Base-by-base conservation (phyloP, 2,888 invertebrate genomes). In the Lamproptera curius region DNA sequence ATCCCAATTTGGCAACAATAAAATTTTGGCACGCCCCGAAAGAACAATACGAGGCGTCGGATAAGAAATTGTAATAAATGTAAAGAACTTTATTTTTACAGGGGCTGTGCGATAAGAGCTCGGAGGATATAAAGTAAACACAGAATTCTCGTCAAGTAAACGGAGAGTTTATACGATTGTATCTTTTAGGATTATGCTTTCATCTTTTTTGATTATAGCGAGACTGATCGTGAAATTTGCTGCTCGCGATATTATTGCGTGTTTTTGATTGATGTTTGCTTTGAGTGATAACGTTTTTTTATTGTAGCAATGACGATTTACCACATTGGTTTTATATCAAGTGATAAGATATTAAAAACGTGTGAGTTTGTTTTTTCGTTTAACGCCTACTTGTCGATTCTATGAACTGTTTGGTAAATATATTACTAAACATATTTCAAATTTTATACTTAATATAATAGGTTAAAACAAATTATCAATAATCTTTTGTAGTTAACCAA, bases 61-160 rank as follows among this genome's bases (percentile, higher is more conserved):
- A 65, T 64, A 62, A 70, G 62, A 64, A 68, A 58, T 61, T 61
- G 63, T 66, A 65, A 70, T 67, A 68, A 72, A 70, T 65, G 62
- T 66, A 63, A 64, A 66, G 61, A 58, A 60, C 61, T 61, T 62
- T 58, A 67, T 65, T 69, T 70, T 70, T 63, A 63, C 59, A 66
- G 70, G 58, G 55, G 56, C 58, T 56, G 51, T 53, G 63, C 47
- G 62, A 70, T 66, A 68, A 68, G 57, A 56, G 57, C 54, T 57
- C 50, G 38, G 43, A 48, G 46, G 42, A 51, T 42, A 47, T 37
- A 42, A 49, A 44, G 49, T 49, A 49, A 49, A 49, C 35, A 49
- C 49, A 44, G 40, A 49, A 49, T 49, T 36, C 40, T 49, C 44
- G 49, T 49, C 40, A 49, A 49, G 49, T 49, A 49, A 49, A 49